phyloP scores from a whole-genome alignment of 2,888 invertebrate genomes.

The Cheilosia pagana region DNA sequence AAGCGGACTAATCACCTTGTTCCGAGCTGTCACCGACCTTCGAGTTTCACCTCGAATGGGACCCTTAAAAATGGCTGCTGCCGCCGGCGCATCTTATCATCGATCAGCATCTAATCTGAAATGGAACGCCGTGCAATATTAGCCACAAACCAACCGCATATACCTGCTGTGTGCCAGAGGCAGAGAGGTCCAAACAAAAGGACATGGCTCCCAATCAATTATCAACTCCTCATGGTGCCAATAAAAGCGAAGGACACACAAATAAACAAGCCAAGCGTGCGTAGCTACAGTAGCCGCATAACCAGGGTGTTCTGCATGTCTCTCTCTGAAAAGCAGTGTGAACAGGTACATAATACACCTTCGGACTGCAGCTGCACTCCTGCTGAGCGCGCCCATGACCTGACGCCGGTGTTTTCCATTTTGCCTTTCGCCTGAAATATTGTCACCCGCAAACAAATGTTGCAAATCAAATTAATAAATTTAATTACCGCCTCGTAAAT shows the following conservation, averaged over 20 bases:
- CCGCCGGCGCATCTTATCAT: conserved; percentile 45
- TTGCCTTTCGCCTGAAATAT: conserved; percentile 32
- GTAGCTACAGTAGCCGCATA: conserved; percentile 55
- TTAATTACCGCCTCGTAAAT: conserved; percentile 76
- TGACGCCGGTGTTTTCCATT: conserved; percentile 19
- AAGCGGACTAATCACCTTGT: conserved; percentile 51
- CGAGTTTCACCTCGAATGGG: conserved; percentile 1
- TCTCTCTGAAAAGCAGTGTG: conserved; percentile 37
- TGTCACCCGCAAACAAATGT: conserved; percentile 68
- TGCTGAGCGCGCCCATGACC: conserved; percentile 47
- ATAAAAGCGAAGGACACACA: conserved; percentile 63
- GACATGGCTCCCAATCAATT: conserved; percentile 73
- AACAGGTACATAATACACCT: conserved; percentile 51
- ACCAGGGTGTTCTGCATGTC: conserved; percentile 58
- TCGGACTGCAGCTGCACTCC: conserved; percentile 56
- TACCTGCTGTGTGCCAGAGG: conserved; percentile 20
- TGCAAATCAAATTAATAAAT: conserved; percentile 75
- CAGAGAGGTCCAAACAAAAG: conserved; percentile 35
- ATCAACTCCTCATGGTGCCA: conserved; percentile 59
- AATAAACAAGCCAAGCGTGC: conserved; percentile 52
- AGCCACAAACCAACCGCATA: conserved; percentile 15
- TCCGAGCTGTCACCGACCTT: conserved; percentile 50
- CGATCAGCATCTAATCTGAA: conserved; percentile 53
- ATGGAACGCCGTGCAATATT: conserved; percentile 51
- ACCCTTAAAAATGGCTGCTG: conserved; percentile 24